Evolutionary conservation across 2,888 invertebrate genomes (phyloP).

Genomic region (Prenolepis imparis): DNA sequence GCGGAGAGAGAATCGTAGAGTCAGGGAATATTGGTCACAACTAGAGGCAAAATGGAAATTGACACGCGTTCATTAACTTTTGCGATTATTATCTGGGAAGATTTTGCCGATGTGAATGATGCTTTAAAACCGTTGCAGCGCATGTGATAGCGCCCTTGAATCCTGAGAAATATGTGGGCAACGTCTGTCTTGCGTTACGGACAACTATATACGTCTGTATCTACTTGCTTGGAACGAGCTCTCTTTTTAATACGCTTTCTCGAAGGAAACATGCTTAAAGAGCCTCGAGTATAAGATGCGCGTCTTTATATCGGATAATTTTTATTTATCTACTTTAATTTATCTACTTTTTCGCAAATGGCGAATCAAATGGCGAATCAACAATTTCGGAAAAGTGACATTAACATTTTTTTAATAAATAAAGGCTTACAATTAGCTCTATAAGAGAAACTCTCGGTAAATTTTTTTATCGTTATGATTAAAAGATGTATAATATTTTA

Average conservation of each 20-base stretch:
- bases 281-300: not conserved
- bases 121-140: constrained; percentile 59
- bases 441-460: not conserved
- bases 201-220: constrained; percentile 36
- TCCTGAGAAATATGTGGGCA: constrained; percentile 49
- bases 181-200: constrained; percentile 51
- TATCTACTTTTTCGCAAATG: not conserved
- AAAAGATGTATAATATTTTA: not conserved
- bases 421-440: not conserved
- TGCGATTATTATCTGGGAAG: constrained; percentile 43
- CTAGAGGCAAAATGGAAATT: too few species aligned
- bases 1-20: constrained; percentile 1
- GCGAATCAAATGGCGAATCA: not conserved
- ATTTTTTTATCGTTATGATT: not conserved
- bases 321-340: not conserved
- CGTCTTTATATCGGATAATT: not conserved
- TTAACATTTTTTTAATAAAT: not conserved
- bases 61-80: constrained; percentile 45
- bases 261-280: constrained; percentile 35
- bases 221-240: constrained; percentile 52
- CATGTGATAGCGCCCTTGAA: constrained; percentile 66
- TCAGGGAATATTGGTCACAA: too few species aligned
- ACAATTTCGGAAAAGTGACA: not conserved
- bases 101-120: constrained; percentile 51
- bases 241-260: constrained; percentile 49